Evolutionary conservation across 1,140 invertebrate species (phyloP).

Genomic region (Fopius arisanus): DNA sequence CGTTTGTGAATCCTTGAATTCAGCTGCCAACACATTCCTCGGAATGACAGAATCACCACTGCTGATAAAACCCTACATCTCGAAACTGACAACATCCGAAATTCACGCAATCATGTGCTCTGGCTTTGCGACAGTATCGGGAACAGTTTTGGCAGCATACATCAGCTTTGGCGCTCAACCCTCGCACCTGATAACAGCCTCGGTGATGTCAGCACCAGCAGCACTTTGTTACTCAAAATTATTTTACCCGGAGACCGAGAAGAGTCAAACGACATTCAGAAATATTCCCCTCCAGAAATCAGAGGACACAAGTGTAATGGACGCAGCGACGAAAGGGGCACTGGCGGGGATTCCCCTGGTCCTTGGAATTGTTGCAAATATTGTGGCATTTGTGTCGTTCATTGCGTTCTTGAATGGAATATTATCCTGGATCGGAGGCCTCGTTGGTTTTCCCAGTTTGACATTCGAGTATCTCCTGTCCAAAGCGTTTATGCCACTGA

Average conservation of each 20-base stretch:
- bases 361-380: constrained; percentile 87
- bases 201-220: constrained; percentile 94
- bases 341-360: constrained; percentile 82
- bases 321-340: constrained; percentile 90
- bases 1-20: constrained; percentile 89
- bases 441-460: constrained; percentile 72
- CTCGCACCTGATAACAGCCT: constrained; percentile 85
- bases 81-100: constrained; percentile 87
- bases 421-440: constrained; percentile 78
- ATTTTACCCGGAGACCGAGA: constrained; percentile 88
- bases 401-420: constrained; percentile 84
- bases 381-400: constrained; percentile 91
- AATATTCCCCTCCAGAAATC: constrained; percentile 71
- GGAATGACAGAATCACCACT: constrained; percentile 91
- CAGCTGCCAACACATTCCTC: constrained; percentile 90
- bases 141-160: constrained; percentile 90
- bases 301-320: constrained; percentile 82
- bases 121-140: constrained; percentile 94
- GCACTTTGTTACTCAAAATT: constrained; percentile 89
- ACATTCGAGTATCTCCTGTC: constrained; percentile 76
- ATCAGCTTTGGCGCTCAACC: constrained; percentile 88
- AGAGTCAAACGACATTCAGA: constrained; percentile 74
- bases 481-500: constrained; percentile 86
- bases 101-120: constrained; percentile 92
- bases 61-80: constrained; percentile 86